Evolutionary conservation across 2,113 vertebrate species (phyloP), one percentile per base, ranked within the genome.

Genomic region (Ptilonorhynchus violaceus): DNA sequence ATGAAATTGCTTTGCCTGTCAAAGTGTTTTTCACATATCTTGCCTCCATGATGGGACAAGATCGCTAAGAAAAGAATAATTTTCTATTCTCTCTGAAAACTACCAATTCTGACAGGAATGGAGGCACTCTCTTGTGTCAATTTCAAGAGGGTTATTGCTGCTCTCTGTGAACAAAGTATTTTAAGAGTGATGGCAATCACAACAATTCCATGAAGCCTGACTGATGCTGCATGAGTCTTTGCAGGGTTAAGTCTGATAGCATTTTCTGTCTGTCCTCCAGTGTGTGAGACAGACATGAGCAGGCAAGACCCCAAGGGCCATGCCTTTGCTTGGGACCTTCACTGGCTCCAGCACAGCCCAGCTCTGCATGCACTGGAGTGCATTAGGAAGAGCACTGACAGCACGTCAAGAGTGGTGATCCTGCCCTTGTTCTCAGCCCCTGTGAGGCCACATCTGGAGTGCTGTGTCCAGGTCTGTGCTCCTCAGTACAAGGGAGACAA

Each of bases 381-480:
- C 55, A 33, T 27, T 16, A 24, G 3, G 35, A 68, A 27, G 35
- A 55, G 7, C 2, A 0, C 7, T 49, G 35, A 4, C 30, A 35
- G 5, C 14, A 42, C 47, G 30, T 37, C 13, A 22, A 35, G 15
- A 35, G 24, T 0, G 0, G 11, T 49, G 55, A 39, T 28, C 21
- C 70, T 76, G 30, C 7, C 30, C 47, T 63, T 63, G 25, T 64
- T 25, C 20, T 47, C 35, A 49, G 20, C 16, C 9, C 21, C 37
- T 3, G 1, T 0, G 4, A 69, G 21, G 30, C 7, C 55, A 13
- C 4, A 49, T 19, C 30, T 55, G 63, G 24, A 69, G 25, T 16
- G 3, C 14, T 33, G 18, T 42, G 24, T 56, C 24, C 25, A 17
- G 15, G 16, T 62, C 22, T 63, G 49, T 31, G 8, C 18, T 62